Evolutionary conservation across 2,797 vertebrate species (phyloP), one percentile per base, ranked within the genome.

Genomic region (Meriones psammophilus): DNA sequence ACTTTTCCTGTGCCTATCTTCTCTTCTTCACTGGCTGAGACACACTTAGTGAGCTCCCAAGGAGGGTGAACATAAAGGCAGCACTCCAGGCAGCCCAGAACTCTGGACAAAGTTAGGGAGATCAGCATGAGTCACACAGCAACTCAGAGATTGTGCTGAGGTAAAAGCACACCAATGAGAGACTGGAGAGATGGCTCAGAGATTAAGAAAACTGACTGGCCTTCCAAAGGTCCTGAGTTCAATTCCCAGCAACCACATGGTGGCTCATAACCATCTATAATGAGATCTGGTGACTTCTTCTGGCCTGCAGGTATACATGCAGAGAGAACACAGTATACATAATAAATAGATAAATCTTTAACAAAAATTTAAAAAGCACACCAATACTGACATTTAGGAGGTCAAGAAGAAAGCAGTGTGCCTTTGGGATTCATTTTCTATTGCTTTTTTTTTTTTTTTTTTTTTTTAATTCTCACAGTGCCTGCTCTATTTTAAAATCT

Each of bases 401-500:
- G 30, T 36, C 64, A 39, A 33, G 20, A 1, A 66, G 24, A 71
- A 87, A 78, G 28, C 28, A 12, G 15, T 4, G 6, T 39, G 56
- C 3, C 54, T 50, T 39, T 30, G n/a, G 13, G 1, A 0, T 81
- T 58, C 26, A 30, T 39, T 73, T 30, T 56, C n/a, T 22, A 24
- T 60, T 42, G 42, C 42, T 58, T 30, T 58, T 12, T 30, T 56
- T 76, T 15, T 68, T 12, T 15, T 30, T 64, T 10, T 22, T 78
- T 0, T 30, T 85, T 66, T 84, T 54, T 56, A 18, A n/a, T 6
- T 36, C 22, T 93, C 42, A 24, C 13, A 33, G 73, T 58, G 30
- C 6, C n/a, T 78, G 13, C 30, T 50, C 64, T 46, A 69, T 81
- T 69, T 97, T 85, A 86, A 92, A 90, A 79, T 83, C 24, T 73